A percentile compares a stretch with the other conserved stretches of the same genome.
These are phyloP conservation scores for Maniola hyperantus DNA, from an alignment of 2,888 invertebrate genomes.

Conservation along the genomic window DNA sequence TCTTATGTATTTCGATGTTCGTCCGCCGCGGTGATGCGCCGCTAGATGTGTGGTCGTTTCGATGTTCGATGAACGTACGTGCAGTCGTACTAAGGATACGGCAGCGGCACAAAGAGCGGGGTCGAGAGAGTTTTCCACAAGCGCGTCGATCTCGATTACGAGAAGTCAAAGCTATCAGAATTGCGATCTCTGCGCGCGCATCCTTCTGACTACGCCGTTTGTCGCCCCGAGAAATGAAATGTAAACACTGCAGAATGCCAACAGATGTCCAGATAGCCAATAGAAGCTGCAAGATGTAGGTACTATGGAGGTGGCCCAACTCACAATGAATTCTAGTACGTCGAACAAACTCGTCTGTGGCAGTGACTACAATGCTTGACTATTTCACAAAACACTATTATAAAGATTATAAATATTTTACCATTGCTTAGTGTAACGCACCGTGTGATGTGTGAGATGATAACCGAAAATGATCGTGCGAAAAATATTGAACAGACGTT, in stretches of 20 bases:
- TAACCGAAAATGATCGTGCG: no score
- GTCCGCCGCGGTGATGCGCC: no score
- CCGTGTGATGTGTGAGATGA: no score
- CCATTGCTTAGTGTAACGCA: no score
- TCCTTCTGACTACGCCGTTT: slow-evolving; percentile 61
- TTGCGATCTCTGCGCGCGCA: slow-evolving; percentile 75
- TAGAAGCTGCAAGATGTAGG: slow-evolving; percentile 50
- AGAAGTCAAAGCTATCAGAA: slow-evolving; percentile 74
- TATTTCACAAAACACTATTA: no score
- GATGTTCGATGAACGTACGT: background rate
- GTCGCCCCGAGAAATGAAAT: slow-evolving; percentile 79
- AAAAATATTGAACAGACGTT: no score
- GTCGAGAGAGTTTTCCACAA: slow-evolving; percentile 33
- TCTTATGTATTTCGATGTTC: no score
- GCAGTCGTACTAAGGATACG: background rate
- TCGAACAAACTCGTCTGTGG: no score
- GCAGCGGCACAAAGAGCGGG: slow-evolving; percentile 22
- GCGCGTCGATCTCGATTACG: slow-evolving; percentile 59
- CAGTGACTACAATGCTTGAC: no score
- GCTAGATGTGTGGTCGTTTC: no score
- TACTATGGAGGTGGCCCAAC: slow-evolving; percentile 12
- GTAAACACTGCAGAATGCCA: slow-evolving; percentile 74
- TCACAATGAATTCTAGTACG: no score
- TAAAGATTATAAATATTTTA: no score
- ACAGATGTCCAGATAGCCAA: slow-evolving; percentile 82